Base-by-base conservation (phyloP, 1,140 invertebrate genomes). In the Belonocnema kinseyi region DNA sequence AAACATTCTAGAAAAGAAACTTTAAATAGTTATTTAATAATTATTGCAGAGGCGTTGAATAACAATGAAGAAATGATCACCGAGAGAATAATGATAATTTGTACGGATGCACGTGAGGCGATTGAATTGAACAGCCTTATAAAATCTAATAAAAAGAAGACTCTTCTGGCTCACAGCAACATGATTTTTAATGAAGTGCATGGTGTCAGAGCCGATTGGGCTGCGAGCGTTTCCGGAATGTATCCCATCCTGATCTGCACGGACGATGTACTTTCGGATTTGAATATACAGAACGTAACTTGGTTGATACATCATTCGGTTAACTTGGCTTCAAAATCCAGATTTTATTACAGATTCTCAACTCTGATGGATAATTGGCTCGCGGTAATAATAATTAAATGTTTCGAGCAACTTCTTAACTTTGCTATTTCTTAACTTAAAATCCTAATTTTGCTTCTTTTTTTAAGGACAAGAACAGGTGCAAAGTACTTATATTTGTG, bases 271-370 rank as follows among this genome's bases (percentile, higher is more conserved):
- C 66, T 92, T 40, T 80, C 83, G 14, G 87, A 88, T 19, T 72
- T 92, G 10, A 75, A 86, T 53, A 83, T 91, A 40, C 88, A 85
- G 16, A 85, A 92, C 82, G 85, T 86, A 1, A 84, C 86, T 26
- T 89, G 87, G 82, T 76, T 92, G 40, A 90, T 92, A 77, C 90
- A 92, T 79, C 89, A 88, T 82, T 90, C 89, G 7, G 75, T 92
- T 14, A 79, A 77, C 1, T 76, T 84, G 50, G 75, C 50, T 1
- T 86, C 85, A 0, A 91, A 89, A 81, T 88, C 83, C 50, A 77
- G 85, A 19, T 92, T 92, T 74, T 85, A 86, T 74, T 88, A 83
- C 71, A 80, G 91, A 21, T 92, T 92, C 80, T 90, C 90, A 11
- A 85, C 86, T 17, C 76, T 92, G 5, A 88, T 91, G 77, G 81